Evolutionary conservation across 2,888 invertebrate species (phyloP).

Genomic region (Netelia virgata): DNA sequence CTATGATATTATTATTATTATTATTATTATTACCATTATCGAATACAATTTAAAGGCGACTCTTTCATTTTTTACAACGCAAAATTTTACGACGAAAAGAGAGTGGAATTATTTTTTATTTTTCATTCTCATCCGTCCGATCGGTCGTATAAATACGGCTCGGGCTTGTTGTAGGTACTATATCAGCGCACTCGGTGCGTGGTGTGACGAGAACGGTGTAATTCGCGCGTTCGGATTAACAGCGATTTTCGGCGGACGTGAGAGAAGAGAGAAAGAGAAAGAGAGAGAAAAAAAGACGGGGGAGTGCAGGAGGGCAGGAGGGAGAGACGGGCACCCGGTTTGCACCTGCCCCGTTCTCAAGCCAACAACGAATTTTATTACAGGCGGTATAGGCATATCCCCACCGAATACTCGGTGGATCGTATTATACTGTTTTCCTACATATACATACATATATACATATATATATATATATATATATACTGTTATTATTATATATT

Average conservation of each 20-base stretch:
- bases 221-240: slow-evolving; percentile 59
- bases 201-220: slow-evolving; percentile 26
- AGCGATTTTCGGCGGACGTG: slow-evolving; percentile 53
- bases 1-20: too few species aligned
- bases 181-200: slow-evolving; percentile 15
- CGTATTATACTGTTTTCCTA: not conserved
- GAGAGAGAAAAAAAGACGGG: too few species aligned
- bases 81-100: not conserved
- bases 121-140: not conserved
- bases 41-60: not conserved
- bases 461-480: not conserved
- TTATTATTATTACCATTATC: not conserved
- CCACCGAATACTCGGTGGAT: not conserved
- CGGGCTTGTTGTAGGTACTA: slow-evolving; percentile 27
- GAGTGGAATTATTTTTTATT: slow-evolving; percentile 5
- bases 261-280: not conserved
- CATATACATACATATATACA: slow-evolving; percentile 2
- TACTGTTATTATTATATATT: too few species aligned
- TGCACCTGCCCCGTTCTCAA: slow-evolving; percentile 58
- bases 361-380: slow-evolving; percentile 49
- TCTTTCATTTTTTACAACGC: not conserved
- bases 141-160: slow-evolving; percentile 21
- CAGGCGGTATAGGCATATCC: not conserved
- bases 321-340: slow-evolving; percentile 31
- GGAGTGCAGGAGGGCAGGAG: too few species aligned